phyloP scores from a whole-genome alignment of 1,140 invertebrate species.

The Tribolium madens region DNA sequence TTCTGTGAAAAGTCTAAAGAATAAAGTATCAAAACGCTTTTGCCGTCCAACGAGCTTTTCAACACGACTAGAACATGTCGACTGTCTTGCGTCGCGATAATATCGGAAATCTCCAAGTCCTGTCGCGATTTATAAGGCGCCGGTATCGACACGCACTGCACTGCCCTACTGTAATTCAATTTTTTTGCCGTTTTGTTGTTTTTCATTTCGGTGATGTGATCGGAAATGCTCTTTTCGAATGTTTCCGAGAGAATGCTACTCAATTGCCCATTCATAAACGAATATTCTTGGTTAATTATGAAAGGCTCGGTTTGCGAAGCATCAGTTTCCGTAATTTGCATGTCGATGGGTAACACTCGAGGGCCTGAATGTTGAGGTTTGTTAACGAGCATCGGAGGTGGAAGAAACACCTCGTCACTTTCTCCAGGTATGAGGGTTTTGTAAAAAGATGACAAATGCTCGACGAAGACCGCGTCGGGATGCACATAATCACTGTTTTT shows the following conservation, averaged over 20 bases:
- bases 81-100: constrained; percentile 75
- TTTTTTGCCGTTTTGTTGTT: constrained; percentile 59
- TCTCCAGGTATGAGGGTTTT: constrained; percentile 64
- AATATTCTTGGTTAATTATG: constrained; percentile 51
- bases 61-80: constrained; percentile 75
- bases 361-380: constrained; percentile 57
- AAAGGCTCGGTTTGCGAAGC: constrained; percentile 42
- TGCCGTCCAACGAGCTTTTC: constrained; percentile 60
- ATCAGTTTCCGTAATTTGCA: constrained; percentile 55
- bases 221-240: constrained; percentile 60
- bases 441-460: constrained; percentile 56
- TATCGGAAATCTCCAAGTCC: constrained; percentile 70
- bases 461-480: constrained; percentile 6
- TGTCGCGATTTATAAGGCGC: constrained; percentile 65
- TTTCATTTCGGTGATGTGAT: constrained; percentile 63
- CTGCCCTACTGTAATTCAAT: constrained; percentile 64
- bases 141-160: constrained; percentile 70
- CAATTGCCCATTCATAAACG: constrained; percentile 56
- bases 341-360: constrained; percentile 55
- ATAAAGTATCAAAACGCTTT: constrained; percentile 70
- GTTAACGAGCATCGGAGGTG: constrained; percentile 48
- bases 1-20: constrained; percentile 70
- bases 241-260: constrained; percentile 28
- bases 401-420: constrained; percentile 62
- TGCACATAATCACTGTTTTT: constrained; percentile 11